Evolutionary conservation across 2,797 vertebrate genomes (phyloP), one percentile per base, ranked within the genome.

Genomic region (Parambassis ranga): DNA sequence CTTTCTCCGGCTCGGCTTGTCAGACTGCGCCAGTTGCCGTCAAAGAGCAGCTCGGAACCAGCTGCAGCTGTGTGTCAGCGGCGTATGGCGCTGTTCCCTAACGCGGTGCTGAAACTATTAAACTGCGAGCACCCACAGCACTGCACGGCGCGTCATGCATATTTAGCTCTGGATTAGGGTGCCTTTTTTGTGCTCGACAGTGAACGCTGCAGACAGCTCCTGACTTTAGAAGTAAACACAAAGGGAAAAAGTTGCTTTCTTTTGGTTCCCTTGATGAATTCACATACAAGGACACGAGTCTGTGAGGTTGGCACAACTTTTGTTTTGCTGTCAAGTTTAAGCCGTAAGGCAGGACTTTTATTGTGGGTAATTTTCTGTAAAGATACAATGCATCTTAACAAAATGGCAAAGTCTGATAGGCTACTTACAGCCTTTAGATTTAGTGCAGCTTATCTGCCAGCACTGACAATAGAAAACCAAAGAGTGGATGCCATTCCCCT

Each of bases 101-200:
- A 22, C 55, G 52, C 10, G 69, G 85, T 87, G 79, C 85, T 85
- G 82, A 87, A 87, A 84, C 71, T 65, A 31, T 69, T 61, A 53
- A 71, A 55, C 51, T 53, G 69, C 53, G 59, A 69, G 49, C 48
- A 51, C 11, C 47, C 62, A 28, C 65, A 65, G 51, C 57, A 27
- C 30, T 18, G 69, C 41, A 7, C 49, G 18, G 57, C 61, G 39
- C 65, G 35, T 72, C 84, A 79, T 73, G 79, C 73, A 81, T 75
- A 77, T 81, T 84, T 81, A 83, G 48, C 48, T 39, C 31, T 19
- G 56, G 65, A 74, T 82, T 70, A 71, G 33, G 52, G 50, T n/a
- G 48, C 51, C 62, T 72, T 77, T 72, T 77, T 67, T 73, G 59
- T 71, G 50, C 69, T 51, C 63, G 75, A 56, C 71, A 59, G 42